These are phyloP conservation scores for Papilio machaon DNA, from an alignment of 1,140 invertebrate species.

Conservation along the genomic window DNA sequence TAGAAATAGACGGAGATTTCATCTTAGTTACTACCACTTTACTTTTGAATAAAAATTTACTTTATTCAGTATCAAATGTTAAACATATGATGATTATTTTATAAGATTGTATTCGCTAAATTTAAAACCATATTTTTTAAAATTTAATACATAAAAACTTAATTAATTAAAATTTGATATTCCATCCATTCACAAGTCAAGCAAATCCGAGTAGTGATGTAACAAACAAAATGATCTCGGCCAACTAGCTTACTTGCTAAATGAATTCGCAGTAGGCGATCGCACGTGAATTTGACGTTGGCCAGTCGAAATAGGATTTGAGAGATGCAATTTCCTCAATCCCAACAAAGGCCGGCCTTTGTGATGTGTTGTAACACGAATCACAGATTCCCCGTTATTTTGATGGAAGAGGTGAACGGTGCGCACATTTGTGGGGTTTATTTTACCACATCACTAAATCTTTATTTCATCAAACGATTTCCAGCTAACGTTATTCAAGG, in stretches of 20 bases:
- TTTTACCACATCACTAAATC: constrained; percentile 31
- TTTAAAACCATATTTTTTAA: too few species aligned
- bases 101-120: too few species aligned
- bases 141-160: background rate
- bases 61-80: too few species aligned
- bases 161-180: background rate
- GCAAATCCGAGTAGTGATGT: constrained; percentile 34
- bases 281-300: constrained; percentile 51
- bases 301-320: constrained; percentile 60
- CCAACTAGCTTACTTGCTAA: constrained; percentile 41
- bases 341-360: constrained; percentile 59
- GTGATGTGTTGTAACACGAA: constrained; percentile 59
- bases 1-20: background rate
- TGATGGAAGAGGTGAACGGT: constrained; percentile 36
- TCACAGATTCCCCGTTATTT: constrained; percentile 52
- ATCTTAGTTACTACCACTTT: too few species aligned
- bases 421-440: constrained; percentile 25
- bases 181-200: constrained; percentile 9
- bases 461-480: background rate
- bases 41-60: too few species aligned
- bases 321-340: constrained; percentile 68
- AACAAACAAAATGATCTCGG: constrained; percentile 32
- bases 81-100: too few species aligned
- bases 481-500: background rate
- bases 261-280: constrained; percentile 53